These are phyloP conservation scores for Chrysina gloriosa DNA, from an alignment of 2,888 invertebrate species.

Conservation along the genomic window DNA sequence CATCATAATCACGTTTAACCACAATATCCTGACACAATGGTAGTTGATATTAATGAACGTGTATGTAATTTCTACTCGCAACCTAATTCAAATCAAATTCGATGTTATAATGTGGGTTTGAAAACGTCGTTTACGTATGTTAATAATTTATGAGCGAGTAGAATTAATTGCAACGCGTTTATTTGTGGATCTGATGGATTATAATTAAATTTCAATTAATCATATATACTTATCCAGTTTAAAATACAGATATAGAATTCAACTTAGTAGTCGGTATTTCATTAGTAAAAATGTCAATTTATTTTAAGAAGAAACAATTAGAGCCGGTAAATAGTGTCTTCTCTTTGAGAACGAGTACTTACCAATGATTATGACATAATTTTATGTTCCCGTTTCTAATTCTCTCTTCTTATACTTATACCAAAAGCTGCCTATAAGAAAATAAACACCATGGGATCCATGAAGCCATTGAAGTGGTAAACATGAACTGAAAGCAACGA, in stretches of 20 bases:
- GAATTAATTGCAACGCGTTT: conserved; percentile 40
- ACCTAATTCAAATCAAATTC: conserved; percentile 44
- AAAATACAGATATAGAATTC: no score
- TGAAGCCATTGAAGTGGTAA: conserved; percentile 48
- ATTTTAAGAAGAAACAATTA: no score
- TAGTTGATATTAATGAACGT: conserved; percentile 48
- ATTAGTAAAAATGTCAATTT: no score
- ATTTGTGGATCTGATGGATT: conserved; percentile 34
- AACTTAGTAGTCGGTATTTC: no score
- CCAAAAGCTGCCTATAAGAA: no score
- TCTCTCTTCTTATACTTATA: no score
- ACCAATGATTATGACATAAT: no score
- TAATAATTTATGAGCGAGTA: conserved; percentile 42
- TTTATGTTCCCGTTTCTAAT: no score
- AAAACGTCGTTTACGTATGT: conserved; percentile 34
- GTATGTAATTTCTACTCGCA: conserved; percentile 46
- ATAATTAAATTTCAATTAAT: conserved; percentile 34
- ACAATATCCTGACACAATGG: conserved; percentile 48
- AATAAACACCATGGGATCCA: conserved; percentile 45
- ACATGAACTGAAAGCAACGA: conserved; percentile 49
- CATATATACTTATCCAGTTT: not conserved
- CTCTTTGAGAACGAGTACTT: no score
- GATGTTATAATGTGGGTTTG: conserved; percentile 32
- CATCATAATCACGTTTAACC: conserved; percentile 48
- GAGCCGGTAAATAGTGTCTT: no score